These are phyloP conservation scores for Harpagifer antarcticus DNA, from an alignment of 2,797 vertebrate species.

Conservation along the genomic window DNA sequence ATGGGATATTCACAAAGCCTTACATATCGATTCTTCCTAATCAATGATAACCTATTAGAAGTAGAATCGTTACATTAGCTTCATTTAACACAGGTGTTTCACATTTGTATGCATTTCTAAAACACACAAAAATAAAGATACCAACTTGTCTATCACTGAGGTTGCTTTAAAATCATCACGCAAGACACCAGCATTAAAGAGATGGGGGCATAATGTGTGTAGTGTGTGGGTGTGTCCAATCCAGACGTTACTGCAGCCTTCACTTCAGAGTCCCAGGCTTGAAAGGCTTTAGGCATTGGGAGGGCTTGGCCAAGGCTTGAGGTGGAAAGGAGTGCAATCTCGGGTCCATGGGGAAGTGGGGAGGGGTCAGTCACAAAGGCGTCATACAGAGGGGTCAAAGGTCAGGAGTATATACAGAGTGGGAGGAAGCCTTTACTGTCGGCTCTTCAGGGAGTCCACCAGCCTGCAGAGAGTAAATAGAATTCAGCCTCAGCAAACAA, in stretches of 20 bases:
- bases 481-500: conserved; percentile 21
- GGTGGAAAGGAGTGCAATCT: conserved; percentile 70
- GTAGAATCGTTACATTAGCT: neutral
- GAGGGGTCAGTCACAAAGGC: conserved; percentile 68
- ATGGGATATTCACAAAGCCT: neutral
- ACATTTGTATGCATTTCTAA: neutral
- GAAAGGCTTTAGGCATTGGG: conserved; percentile 51
- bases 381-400: conserved; percentile 66
- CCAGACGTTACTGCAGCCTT: conserved; percentile 68
- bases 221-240: conserved; percentile 22
- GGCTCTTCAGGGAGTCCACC: conserved; percentile 96
- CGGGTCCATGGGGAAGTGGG: conserved; percentile 62
- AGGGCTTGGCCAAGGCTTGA: conserved; percentile 65
- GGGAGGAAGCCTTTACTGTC: conserved; percentile 86
- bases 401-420: conserved; percentile 80
- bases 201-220: neutral
- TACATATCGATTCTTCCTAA: conserved; percentile 9
- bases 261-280: conserved; percentile 58
- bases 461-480: conserved; percentile 81
- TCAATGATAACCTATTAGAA: conserved; percentile 1
- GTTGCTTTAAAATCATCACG: conserved; percentile 31
- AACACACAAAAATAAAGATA: conserved; percentile 12
- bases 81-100: neutral
- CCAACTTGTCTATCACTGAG: conserved; percentile 8
- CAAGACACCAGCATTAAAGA: neutral